Percentiles rank a stretch among this genome's conserved stretches.
phyloP scores from a whole-genome alignment of 2,113 vertebrate genomes.

The Hypocryptadius cinnamomeus region DNA sequence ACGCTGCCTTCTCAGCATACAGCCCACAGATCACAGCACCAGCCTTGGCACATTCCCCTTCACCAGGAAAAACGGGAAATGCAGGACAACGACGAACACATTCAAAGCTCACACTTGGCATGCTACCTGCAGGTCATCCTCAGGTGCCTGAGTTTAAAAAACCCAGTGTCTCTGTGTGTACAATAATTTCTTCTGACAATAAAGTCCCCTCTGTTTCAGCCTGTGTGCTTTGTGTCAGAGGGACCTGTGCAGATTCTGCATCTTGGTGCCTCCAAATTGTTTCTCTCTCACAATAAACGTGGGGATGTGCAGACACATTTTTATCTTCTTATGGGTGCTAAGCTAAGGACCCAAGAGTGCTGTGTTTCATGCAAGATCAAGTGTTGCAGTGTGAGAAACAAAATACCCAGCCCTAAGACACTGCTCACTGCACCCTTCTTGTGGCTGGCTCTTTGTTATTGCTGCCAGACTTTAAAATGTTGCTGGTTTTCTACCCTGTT shows the following conservation, averaged over 20 bases:
- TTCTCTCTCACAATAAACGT: neutral
- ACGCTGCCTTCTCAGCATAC: neutral
- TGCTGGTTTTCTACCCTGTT: neutral
- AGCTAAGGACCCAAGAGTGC: neutral
- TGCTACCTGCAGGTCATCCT: neutral
- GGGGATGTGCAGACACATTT: neutral
- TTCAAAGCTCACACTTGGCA: neutral
- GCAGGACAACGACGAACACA: neutral
- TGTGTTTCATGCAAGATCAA: neutral
- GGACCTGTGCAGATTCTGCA: neutral
- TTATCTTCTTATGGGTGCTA: neutral
- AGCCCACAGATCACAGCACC: neutral
- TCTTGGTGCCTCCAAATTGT: neutral
- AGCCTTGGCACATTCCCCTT: neutral
- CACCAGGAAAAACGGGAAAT: neutral
- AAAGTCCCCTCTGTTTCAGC: neutral
- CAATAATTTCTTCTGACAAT: neutral
- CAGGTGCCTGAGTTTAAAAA: neutral
- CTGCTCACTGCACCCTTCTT: neutral
- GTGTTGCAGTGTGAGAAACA: neutral
- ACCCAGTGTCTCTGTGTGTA: rapidly evolving
- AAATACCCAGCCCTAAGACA: neutral
- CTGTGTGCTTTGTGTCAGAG: neutral
- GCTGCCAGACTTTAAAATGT: neutral
- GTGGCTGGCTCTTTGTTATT: neutral